These are phyloP conservation scores for Psammodynastes pulverulentus DNA, from an alignment of 2,113 vertebrate genomes.

Conservation along the genomic window DNA sequence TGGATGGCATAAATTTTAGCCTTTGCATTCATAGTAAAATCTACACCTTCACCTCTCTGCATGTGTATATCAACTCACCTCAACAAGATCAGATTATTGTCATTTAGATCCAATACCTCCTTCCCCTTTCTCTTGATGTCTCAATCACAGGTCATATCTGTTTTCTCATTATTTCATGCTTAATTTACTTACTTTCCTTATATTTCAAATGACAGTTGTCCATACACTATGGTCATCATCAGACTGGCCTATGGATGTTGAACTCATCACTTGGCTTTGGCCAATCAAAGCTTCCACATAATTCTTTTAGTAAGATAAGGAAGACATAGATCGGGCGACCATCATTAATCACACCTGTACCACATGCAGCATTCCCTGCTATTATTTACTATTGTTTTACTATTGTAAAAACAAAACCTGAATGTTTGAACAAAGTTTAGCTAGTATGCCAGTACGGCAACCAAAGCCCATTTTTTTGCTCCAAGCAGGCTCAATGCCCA, in stretches of 20 bases:
- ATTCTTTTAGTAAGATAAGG: neutral
- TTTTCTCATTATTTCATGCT: neutral
- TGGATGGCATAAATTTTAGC: neutral
- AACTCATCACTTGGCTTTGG: neutral
- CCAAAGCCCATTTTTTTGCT: neutral
- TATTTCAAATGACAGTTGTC: neutral
- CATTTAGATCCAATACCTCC: neutral
- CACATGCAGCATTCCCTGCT: neutral
- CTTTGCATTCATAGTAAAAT: neutral
- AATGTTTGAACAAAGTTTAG: neutral
- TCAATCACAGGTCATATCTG: neutral
- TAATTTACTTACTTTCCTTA: neutral
- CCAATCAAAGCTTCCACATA: neutral
- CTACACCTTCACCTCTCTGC: neutral
- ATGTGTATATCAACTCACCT: neutral
- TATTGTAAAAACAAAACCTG: neutral
- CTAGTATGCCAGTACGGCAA: neutral
- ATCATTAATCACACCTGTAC: neutral
- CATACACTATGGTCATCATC: neutral
- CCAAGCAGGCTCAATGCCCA: neutral
- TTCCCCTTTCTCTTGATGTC: neutral
- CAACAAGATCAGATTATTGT: neutral
- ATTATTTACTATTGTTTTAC: neutral
- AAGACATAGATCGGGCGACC: neutral
- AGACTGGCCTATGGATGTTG: neutral